These are phyloP conservation scores for Dendroctonus ponderosae DNA, from an alignment of 1,140 invertebrate genomes.

Conservation along the genomic window DNA sequence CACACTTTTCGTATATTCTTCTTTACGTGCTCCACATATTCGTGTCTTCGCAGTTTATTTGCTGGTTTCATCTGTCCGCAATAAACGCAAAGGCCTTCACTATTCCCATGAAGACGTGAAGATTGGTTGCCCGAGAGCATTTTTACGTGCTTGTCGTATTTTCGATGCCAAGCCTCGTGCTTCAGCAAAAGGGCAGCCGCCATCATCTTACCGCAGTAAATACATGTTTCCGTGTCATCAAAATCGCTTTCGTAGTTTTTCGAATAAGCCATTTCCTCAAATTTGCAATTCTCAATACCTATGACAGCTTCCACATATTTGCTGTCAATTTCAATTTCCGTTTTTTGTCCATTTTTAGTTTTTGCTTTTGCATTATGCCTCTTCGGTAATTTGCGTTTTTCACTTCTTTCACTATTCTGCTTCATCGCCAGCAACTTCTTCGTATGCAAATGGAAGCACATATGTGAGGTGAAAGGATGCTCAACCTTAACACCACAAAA, in stretches of 20 bases:
- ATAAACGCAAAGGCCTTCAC: slow-evolving; percentile 24
- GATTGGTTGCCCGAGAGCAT: background rate
- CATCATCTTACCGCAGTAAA: slow-evolving; percentile 22
- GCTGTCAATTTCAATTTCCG: too few relatives aligned
- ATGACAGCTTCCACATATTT: too few relatives aligned
- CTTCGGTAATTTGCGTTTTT: too few relatives aligned
- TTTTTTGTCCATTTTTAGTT: too few relatives aligned
- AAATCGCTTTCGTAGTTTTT: background rate
- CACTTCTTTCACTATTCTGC: too few relatives aligned
- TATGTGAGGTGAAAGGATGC: slow-evolving; percentile 5
- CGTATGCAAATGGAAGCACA: slow-evolving; percentile 20
- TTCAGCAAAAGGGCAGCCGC: slow-evolving; percentile 1
- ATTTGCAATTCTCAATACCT: too few relatives aligned
- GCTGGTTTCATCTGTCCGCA: slow-evolving; percentile 23
- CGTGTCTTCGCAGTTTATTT: slow-evolving; percentile 23
- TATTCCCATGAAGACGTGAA: background rate
- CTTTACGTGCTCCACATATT: slow-evolving; percentile 26
- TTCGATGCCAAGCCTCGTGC: slow-evolving; percentile 32
- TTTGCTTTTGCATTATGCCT: too few relatives aligned
- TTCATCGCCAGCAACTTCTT: background rate
- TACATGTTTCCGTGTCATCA: slow-evolving; percentile 19
- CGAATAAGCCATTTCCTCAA: too few relatives aligned
- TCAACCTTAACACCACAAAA: slow-evolving; percentile 15
- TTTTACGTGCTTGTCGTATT: slow-evolving; percentile 18
- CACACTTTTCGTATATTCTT: slow-evolving; percentile 27